phyloP scores from a whole-genome alignment of 2,888 invertebrate species.

The Hesperia comma region DNA sequence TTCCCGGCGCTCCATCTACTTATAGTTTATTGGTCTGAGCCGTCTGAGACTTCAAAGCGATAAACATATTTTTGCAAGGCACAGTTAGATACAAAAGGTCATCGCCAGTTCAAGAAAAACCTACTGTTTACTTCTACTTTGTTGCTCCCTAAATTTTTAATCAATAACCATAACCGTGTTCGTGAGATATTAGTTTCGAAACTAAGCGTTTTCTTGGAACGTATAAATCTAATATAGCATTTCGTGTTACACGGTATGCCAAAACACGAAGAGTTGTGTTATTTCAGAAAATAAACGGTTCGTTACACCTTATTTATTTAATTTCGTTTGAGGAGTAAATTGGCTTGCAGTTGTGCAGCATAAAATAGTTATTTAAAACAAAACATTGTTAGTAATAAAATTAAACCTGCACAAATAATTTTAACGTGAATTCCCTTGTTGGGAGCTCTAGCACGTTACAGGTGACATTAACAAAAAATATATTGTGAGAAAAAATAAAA shows the following conservation, averaged over 20 bases:
- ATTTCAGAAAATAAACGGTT: slow-evolving; percentile 4
- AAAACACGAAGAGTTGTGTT: slow-evolving; percentile 12
- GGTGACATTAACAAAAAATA: no score
- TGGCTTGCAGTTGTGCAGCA: background rate
- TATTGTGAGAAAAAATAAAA: no score
- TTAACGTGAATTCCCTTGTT: no score
- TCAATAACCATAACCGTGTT: background rate
- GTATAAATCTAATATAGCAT: background rate
- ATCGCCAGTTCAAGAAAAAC: no score
- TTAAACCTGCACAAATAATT: no score
- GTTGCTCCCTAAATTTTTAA: background rate
- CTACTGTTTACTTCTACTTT: no score
- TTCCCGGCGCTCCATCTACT: no score
- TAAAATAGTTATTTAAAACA: background rate
- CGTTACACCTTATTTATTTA: background rate
- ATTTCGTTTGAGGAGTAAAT: background rate
- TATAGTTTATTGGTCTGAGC: no score
- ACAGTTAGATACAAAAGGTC: no score
- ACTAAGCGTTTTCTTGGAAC: slow-evolving; percentile 4
- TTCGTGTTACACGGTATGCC: slow-evolving; percentile 5
- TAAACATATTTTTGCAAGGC: no score
- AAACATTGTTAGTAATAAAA: background rate
- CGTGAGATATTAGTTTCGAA: background rate
- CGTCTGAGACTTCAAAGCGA: no score
- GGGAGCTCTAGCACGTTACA: no score